phyloP scores from a whole-genome alignment of 1,140 invertebrate genomes.

The Drusus annulatus region DNA sequence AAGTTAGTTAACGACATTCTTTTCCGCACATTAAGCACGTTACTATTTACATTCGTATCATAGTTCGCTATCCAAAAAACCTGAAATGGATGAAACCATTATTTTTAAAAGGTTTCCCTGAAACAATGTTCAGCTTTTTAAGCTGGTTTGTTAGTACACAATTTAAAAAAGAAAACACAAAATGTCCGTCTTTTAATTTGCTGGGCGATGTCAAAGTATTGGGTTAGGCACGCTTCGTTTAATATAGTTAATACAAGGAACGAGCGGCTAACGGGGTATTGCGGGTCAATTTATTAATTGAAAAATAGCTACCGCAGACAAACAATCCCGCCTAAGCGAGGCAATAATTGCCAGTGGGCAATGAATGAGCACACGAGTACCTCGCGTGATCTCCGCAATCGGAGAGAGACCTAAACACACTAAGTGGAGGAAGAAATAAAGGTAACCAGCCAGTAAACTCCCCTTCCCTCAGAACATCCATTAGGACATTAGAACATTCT shows the following conservation, averaged over 20 bases:
- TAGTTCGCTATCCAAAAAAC: too few species aligned
- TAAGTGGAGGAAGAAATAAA: constrained; percentile 17
- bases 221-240: too few species aligned
- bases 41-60: too few species aligned
- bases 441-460: background rate
- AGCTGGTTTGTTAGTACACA: too few species aligned
- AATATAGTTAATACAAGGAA: too few species aligned
- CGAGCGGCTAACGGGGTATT: background rate
- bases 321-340: background rate
- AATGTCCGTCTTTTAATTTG: too few species aligned
- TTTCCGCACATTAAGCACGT: too few species aligned
- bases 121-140: too few species aligned
- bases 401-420: background rate
- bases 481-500: background rate
- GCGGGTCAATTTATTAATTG: background rate
- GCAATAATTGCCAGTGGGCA: constrained; percentile 13
- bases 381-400: constrained; percentile 25
- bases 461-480: background rate
- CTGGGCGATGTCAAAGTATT: background rate
- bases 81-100: too few species aligned
- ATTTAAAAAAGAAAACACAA: too few species aligned
- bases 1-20: too few species aligned
- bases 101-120: too few species aligned
- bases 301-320: background rate
- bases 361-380: constrained; percentile 16